Base-by-base conservation (phyloP, 2,888 invertebrate species). In the Drosophila parthenogenetica region DNA sequence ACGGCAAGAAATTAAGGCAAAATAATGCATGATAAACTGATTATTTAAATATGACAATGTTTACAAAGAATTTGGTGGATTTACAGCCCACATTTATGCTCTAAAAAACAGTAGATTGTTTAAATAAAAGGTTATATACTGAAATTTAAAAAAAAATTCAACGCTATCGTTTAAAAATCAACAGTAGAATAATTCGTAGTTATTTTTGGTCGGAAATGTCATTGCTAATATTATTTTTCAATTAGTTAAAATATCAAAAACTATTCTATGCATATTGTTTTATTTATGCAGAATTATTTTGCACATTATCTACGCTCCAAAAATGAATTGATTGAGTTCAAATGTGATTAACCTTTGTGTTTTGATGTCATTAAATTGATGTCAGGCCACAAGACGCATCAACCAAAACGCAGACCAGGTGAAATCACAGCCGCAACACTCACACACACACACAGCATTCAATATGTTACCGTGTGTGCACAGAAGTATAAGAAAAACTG, bases 261-360 rank as follows among this genome's bases (percentile, higher is more conserved):
- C 1, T 13, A 37, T 13, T 37, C n/a, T 37, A 13, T 11, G 37
- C 0, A n/a, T 2, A 13, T 13, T 3, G 13, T 35, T 35, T 13
- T 29, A 29, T 29, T 29, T 8, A 8, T 2, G 25, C 35, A 35
- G 13, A 13, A 35, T 35, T 35, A 35, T 13, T 13, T 8, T 35
- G 3, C 35, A 11, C 14, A 40, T 48, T 22, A 42, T 14, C 22
- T 25, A 5, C 40, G 57, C 22, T 64, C 57, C 2, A 51, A 17
- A 51, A 57, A 35, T 8, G n/a, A 14, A 39, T 42, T 46, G 29
- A 57, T 40, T 17, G 39, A 42, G 85, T 88, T 85, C 85, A 85
- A 88, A 87, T 83, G 85, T 85, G 87, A 88, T 81, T 83, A 88
- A 85, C 85, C 89, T 88, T 81, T 88, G 57, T 48, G 73, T 68